Evolutionary conservation across 2,888 invertebrate species (phyloP), one percentile per base, ranked within the genome.

Genomic region (Nymphalis polychloros): DNA sequence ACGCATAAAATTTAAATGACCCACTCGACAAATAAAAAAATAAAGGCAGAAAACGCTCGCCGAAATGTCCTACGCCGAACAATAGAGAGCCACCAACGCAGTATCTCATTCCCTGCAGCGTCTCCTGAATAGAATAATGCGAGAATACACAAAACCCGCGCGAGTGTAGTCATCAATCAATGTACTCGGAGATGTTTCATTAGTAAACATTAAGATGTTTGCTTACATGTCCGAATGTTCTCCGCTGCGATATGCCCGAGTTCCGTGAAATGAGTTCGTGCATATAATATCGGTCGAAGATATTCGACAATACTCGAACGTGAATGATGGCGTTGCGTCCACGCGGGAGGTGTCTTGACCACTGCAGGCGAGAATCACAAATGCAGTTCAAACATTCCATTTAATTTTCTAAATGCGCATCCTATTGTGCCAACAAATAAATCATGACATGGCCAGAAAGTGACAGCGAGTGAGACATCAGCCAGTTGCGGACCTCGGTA

Each of bases 181-280:
- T 89, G 89, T 89, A 88, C 83, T 84, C 86, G 84, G 88, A 89
- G 88, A 90, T 88, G 89, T 91, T 92, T 90, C 91, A 92, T 92
- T 92, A 92, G 92, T 90, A 89, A 91, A 92, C 90, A 92, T 92
- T 92, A 91, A 92, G 92, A 92, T 92, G 92, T 92, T 92, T 92
- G 89, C 91, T 90, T 92, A 90, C 90, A 90, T 90, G 89, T 89
- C 86, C 86, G 80, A 85, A 83, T 88, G 88, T 86, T 91, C 89
- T 87, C 84, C 77, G 82, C 77, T 79, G 77, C 85, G 84, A 87
- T 86, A 84, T 82, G 81, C 78, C 75, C 77, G 81, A 80, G 85
- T 92, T 92, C 90, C 83, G 83, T 89, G 91, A 92, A 92, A 88
- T 85, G 82, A 83, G 81, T 63, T 76, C 80, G 74, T 79, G 79